Conservation (phyloP, 2,113 vertebrate genomes). For the Ramphastos sulfuratus region DNA sequence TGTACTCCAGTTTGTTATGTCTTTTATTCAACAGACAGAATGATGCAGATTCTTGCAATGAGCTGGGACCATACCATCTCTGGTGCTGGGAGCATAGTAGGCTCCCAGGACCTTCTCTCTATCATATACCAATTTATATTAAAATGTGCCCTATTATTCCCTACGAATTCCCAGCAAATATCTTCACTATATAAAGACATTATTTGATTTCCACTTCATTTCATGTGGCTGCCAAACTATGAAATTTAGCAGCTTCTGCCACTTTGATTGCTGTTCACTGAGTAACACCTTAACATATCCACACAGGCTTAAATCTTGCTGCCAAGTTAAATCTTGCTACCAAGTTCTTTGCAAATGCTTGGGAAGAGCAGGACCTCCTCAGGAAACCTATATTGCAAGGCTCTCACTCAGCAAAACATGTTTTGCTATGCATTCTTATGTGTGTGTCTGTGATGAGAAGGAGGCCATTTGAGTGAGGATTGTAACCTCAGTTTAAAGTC, state of each 20-base stretch:
- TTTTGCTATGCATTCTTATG: not conserved
- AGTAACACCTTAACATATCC: not conserved
- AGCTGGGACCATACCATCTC: not conserved
- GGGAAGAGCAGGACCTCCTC: not conserved
- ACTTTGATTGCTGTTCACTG: not conserved
- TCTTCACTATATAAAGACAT: not conserved
- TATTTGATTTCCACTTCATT: not conserved
- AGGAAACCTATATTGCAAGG: not conserved
- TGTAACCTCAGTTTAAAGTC: not conserved
- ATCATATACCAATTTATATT: not conserved
- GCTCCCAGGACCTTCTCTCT: not conserved
- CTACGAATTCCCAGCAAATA: not conserved
- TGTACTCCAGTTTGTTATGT: not conserved
- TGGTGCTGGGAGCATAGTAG: not conserved
- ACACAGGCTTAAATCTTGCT: not conserved
- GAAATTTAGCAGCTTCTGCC: not conserved
- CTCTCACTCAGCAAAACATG: not conserved
- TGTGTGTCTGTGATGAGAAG: fast-evolving
- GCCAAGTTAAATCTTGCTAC: not conserved
- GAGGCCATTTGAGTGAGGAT: not conserved
- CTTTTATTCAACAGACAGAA: not conserved
- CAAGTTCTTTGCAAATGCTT: not conserved
- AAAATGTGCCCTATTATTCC: not conserved
- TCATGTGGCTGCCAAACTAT: not conserved
- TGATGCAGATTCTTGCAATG: not conserved